phyloP scores from a whole-genome alignment of 2,888 invertebrate genomes.

The Ochropacha duplaris region DNA sequence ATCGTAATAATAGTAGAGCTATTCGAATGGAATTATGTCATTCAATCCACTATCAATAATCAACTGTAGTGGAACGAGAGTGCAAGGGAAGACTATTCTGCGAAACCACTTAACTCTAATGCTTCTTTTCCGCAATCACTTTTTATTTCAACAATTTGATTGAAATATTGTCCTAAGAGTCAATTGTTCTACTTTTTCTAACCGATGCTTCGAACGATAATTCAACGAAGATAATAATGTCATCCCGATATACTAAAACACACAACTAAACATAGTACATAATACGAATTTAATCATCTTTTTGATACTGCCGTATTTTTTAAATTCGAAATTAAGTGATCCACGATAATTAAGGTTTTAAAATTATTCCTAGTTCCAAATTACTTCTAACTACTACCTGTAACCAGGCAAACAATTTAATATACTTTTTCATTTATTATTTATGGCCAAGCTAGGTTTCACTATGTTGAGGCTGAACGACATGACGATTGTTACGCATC shows the following conservation, averaged over 20 bases:
- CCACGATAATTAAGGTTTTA: too few species aligned
- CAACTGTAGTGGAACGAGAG: not conserved
- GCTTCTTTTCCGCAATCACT: not conserved
- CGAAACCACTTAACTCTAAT: not conserved
- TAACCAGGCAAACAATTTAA: not conserved
- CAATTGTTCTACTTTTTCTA: not conserved
- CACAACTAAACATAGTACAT: too few species aligned
- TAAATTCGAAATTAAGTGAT: too few species aligned
- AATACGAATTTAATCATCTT: too few species aligned
- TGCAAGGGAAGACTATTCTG: not conserved
- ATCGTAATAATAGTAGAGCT: not conserved
- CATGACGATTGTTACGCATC: conserved; percentile 15
- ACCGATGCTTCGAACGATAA: not conserved
- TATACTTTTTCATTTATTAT: not conserved
- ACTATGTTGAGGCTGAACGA: not conserved
- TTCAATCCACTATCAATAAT: not conserved
- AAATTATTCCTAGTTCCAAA: too few species aligned
- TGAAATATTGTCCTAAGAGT: not conserved
- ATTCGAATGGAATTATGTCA: not conserved
- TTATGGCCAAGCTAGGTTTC: not conserved
- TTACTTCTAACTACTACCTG: too few species aligned
- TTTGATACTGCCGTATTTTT: too few species aligned
- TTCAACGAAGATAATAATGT: not conserved
- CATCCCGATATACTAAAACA: too few species aligned
- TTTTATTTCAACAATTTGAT: not conserved